Evolutionary conservation across 2,113 vertebrate species (phyloP).

Genomic region (Tenebrosternarchus preto): DNA sequence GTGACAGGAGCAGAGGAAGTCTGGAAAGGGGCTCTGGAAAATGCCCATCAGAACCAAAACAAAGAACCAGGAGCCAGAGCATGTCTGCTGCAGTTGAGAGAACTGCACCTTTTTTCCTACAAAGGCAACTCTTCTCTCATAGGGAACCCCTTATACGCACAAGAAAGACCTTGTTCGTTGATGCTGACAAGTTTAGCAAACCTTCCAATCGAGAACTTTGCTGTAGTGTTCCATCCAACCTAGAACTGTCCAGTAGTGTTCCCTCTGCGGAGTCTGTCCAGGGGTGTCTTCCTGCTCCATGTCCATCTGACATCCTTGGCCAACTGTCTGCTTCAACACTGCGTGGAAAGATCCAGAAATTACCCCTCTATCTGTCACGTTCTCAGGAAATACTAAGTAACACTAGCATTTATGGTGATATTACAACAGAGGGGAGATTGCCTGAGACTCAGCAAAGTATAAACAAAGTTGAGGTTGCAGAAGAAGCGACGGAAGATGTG

Average conservation of each 20-base stretch:
- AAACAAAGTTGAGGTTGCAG: slow-evolving; percentile 23
- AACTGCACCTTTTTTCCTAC: background rate
- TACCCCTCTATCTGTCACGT: slow-evolving; percentile 72
- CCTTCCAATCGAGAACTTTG: slow-evolving; percentile 43
- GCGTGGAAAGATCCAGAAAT: slow-evolving; percentile 72
- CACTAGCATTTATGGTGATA: background rate
- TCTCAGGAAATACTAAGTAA: slow-evolving; percentile 65
- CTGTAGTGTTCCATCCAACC: slow-evolving; percentile 44
- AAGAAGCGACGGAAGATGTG: slow-evolving; percentile 43
- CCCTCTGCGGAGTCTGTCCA: slow-evolving; percentile 34
- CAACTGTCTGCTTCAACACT: slow-evolving; percentile 74
- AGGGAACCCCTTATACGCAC: background rate
- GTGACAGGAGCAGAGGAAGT: background rate
- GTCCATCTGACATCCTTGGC: slow-evolving; percentile 64
- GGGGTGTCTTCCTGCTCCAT: slow-evolving; percentile 59
- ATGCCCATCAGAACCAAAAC: background rate
- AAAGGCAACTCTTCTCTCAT: background rate
- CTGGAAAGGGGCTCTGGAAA: slow-evolving; percentile 28
- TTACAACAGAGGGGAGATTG: slow-evolving; percentile 12
- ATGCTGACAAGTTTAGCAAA: slow-evolving; percentile 3
- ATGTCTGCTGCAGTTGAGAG: slow-evolving; percentile 27
- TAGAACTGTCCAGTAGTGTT: slow-evolving; percentile 39
- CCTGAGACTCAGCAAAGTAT: slow-evolving; percentile 25
- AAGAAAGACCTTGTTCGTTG: slow-evolving; percentile 1
- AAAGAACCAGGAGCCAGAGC: slow-evolving; percentile 41